Base-by-base conservation (phyloP, 2,797 vertebrate species). In the Sphenopsis melanotis region DNA sequence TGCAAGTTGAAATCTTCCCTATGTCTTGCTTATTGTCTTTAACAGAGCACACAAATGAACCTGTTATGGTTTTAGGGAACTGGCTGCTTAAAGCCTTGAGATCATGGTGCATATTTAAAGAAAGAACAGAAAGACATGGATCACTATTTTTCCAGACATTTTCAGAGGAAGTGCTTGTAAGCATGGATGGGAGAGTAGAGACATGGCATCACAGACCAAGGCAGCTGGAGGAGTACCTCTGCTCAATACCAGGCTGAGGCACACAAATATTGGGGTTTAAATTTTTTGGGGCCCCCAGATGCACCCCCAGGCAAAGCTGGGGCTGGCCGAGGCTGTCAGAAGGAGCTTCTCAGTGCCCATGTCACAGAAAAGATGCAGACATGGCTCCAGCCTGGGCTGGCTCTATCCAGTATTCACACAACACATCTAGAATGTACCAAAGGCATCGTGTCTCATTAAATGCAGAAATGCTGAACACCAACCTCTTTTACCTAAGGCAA, bases 341-440 rank as follows among this genome's bases (percentile, higher is more conserved):
- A 74, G 24, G 27, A 70, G 30, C 42, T 83, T n/a, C 39, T 76
- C 39, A 29, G 42, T 59, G 42, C 4, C 20, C 24, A 7, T 32
- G 17, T 59, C 27, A 49, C 34, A 87, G 49, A 11, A 27, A 44
- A 68, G 29, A 11, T 29, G 20, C 36, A 83, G 44, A 70, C 11
- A 10, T 29, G 19, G 52, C 36, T 92, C 47, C 49, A 86, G 61
- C 13, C 55, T 36, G 17, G 56, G 5, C n/a, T 87, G 68, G 66
- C 30, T 65, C 59, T 6, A 0, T 55, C 59, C 11, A 3, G 23
- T 71, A 81, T 21, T 30, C 36, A 30, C 53, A 27, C 47, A 78
- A n/a, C 0, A 0, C 15, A 61, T 34, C 22, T 27, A 65, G 27
- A 19, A 77, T 1, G 2, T 15, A 52, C 36, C 42, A 49, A 37